These are phyloP conservation scores for Adelognathus sp. DNA, from an alignment of 2,888 invertebrate genomes.

Conservation along the genomic window DNA sequence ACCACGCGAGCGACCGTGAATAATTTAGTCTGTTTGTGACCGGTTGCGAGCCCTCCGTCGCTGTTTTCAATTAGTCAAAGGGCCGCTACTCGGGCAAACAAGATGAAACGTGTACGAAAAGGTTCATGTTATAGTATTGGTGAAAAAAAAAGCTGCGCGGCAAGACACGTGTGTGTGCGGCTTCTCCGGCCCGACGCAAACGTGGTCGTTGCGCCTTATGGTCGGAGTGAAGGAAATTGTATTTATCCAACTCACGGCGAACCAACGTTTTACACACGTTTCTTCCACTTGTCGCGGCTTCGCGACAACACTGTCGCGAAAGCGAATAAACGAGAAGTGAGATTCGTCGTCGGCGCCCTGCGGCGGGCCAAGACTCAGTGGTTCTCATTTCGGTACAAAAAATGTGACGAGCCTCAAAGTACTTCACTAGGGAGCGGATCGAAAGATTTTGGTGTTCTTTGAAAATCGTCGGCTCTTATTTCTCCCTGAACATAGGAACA, in stretches of 20 bases:
- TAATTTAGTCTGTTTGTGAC: conserved; percentile 37
- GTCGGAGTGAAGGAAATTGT: not conserved
- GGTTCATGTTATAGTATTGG: not conserved
- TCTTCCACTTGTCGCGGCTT: not conserved
- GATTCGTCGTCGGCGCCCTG: not conserved
- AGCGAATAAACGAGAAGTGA: conserved; percentile 5
- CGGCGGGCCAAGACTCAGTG: conserved; percentile 9
- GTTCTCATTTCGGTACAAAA: not conserved
- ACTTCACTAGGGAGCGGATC: not conserved
- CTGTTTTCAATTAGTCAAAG: conserved; percentile 45
- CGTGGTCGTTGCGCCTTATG: no score
- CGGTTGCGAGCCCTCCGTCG: conserved; percentile 19
- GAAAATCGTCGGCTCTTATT: not conserved
- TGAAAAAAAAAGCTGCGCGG: no score
- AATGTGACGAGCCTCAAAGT: not conserved
- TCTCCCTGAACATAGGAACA: no score
- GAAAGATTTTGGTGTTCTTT: not conserved
- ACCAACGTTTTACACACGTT: not conserved
- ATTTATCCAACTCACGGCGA: not conserved
- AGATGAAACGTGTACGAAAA: not conserved
- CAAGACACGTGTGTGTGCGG: no score
- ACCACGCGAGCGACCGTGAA: conserved; percentile 25
- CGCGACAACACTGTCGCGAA: not conserved
- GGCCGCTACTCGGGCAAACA: conserved; percentile 4
- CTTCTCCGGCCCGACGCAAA: no score